Evolutionary conservation across 2,888 invertebrate genomes (phyloP).

Genomic region (Elmis aenea): DNA sequence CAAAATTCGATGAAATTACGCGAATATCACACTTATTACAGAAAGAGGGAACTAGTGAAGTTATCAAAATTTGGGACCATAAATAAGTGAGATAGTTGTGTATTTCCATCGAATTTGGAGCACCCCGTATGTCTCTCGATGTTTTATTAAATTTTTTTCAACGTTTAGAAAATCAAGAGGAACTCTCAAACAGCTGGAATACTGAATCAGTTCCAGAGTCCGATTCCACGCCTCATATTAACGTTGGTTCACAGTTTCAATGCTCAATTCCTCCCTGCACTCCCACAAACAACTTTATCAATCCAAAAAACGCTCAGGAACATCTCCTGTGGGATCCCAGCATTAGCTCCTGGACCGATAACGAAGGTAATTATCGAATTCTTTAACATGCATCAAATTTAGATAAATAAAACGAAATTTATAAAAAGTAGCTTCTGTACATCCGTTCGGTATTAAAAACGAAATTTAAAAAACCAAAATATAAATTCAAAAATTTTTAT

Average conservation of each 20-base stretch:
- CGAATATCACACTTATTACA: too few relatives aligned
- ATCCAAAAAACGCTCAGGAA: constrained; percentile 54
- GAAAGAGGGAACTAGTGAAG: too few relatives aligned
- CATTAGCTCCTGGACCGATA: constrained; percentile 66
- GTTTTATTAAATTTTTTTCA: too few relatives aligned
- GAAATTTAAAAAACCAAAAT: too few relatives aligned
- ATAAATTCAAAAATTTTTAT: constrained; percentile 9
- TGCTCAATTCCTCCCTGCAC: constrained; percentile 63
- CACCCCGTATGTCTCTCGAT: constrained; percentile 3
- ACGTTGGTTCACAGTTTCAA: constrained; percentile 83
- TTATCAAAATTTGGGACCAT: too few relatives aligned
- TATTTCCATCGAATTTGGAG: too few relatives aligned
- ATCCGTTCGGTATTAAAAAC: too few relatives aligned
- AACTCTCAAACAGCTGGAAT: constrained; percentile 34
- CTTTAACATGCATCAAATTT: too few relatives aligned
- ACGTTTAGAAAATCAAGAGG: constrained; percentile 34
- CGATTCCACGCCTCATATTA: constrained; percentile 70
- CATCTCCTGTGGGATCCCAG: constrained; percentile 86
- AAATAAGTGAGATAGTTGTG: too few relatives aligned
- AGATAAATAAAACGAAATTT: too few relatives aligned
- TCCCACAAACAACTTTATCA: constrained; percentile 50
- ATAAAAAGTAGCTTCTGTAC: too few relatives aligned
- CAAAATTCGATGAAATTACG: background rate
- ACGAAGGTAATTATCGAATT: constrained; percentile 58
- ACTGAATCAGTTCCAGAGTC: constrained; percentile 47